phyloP scores from a whole-genome alignment of 1,140 invertebrate species.

The Ruditapes philippinarum region DNA sequence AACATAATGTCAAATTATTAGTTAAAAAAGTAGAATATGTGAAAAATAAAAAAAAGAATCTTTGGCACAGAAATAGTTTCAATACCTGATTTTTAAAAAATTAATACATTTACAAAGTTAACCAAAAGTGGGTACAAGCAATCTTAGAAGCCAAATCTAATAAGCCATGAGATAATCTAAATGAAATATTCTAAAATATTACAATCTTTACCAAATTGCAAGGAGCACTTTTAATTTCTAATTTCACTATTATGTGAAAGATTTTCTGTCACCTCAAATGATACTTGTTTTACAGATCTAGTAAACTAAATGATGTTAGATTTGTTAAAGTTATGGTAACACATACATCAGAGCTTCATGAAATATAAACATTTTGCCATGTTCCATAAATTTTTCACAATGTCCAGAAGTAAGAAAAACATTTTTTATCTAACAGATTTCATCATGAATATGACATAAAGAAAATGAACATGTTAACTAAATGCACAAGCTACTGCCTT shows the following conservation, averaged over 20 bases:
- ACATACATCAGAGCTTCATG: no score
- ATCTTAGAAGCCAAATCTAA: background rate
- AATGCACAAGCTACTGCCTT: no score
- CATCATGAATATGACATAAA: no score
- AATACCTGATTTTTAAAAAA: constrained; percentile 20
- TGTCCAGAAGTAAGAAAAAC: no score
- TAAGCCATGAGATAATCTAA: background rate
- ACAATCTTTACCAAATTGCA: background rate
- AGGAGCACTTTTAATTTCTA: background rate
- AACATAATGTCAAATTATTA: background rate
- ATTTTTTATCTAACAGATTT: no score
- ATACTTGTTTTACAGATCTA: no score
- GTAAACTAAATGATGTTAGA: no score
- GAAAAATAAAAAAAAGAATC: background rate
- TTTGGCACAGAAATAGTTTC: constrained; percentile 20
- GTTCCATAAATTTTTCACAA: no score
- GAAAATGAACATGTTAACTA: no score
- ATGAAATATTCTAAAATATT: background rate
- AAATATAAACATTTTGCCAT: no score
- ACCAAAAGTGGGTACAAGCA: no score
- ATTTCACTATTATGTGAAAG: background rate
- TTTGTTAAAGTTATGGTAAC: no score
- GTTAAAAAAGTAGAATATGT: background rate
- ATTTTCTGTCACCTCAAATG: background rate
- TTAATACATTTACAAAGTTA: background rate